Evolutionary conservation across 2,797 vertebrate genomes (phyloP).

Genomic region (Periophthalmus magnuspinnatus): DNA sequence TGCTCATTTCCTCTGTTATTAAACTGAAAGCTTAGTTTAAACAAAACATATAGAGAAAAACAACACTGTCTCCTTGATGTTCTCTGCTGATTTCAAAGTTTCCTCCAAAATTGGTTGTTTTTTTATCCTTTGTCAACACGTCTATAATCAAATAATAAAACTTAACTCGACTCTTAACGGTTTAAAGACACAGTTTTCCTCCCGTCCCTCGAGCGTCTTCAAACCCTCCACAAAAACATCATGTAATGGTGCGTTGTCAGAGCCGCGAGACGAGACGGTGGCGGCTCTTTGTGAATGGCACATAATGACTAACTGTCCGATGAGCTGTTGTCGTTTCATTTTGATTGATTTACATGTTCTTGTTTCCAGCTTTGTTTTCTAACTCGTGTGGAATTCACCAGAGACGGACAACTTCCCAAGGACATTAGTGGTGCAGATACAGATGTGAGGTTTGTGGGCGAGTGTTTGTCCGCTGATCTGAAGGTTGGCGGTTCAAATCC

Average conservation of each 20-base stretch:
- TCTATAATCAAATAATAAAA: background rate
- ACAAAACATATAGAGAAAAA: background rate
- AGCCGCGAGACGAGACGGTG: background rate
- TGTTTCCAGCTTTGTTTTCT: too few species aligned
- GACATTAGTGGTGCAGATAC: background rate
- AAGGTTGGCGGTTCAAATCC: too few species aligned
- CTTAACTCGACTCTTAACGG: background rate
- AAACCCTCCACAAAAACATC: background rate
- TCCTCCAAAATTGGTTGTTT: background rate
- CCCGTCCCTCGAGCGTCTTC: background rate
- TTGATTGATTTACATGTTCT: constrained; percentile 1
- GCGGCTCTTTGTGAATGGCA: constrained; percentile 3
- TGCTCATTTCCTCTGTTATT: background rate
- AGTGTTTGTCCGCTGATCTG: too few species aligned
- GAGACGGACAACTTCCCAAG: background rate
- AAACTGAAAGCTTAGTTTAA: background rate
- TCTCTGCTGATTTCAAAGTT: background rate
- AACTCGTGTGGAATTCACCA: background rate
- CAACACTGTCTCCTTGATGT: background rate
- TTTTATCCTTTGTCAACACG: background rate
- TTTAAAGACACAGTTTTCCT: background rate
- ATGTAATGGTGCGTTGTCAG: constrained; percentile 5
- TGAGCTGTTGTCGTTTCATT: background rate
- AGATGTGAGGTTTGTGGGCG: too few species aligned
- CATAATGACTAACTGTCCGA: constrained; percentile 2